Conservation (phyloP, 2,797 vertebrate genomes). For the Buphagus erythrorhynchus region DNA sequence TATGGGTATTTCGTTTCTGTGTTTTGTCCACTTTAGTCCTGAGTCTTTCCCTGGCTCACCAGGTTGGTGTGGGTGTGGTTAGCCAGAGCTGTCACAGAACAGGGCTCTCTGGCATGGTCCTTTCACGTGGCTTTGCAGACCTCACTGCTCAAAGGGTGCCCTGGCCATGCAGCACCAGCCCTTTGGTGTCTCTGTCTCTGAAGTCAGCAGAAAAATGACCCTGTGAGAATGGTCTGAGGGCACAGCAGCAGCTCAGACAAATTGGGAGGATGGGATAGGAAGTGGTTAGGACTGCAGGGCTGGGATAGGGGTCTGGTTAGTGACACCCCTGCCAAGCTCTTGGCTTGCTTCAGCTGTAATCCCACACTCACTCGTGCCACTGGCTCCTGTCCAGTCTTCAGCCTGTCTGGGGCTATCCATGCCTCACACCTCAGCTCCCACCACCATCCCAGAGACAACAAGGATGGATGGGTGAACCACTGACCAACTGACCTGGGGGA, state of each 20-base stretch:
- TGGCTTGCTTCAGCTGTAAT: neutral
- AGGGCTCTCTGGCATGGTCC: neutral
- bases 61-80: fast-evolving
- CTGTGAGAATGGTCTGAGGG: neutral
- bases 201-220: neutral
- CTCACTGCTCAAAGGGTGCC: neutral
- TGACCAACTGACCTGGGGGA: neutral
- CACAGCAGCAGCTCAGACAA: neutral
- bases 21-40: neutral
- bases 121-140: fast-evolving
- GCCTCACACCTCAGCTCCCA: neutral
- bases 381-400: neutral
- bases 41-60: neutral
- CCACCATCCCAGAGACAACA: neutral
- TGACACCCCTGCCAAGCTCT: neutral
- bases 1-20: neutral
- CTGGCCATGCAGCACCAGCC: fast-evolving
- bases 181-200: neutral
- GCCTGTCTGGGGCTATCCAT: neutral
- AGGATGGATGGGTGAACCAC: neutral
- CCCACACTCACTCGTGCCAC: neutral
- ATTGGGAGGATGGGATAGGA: neutral
- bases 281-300: fast-evolving
- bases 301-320: neutral
- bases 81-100: neutral